These are phyloP conservation scores for Hippocampus comes DNA, from an alignment of 2,113 vertebrate species.

Conservation along the genomic window DNA sequence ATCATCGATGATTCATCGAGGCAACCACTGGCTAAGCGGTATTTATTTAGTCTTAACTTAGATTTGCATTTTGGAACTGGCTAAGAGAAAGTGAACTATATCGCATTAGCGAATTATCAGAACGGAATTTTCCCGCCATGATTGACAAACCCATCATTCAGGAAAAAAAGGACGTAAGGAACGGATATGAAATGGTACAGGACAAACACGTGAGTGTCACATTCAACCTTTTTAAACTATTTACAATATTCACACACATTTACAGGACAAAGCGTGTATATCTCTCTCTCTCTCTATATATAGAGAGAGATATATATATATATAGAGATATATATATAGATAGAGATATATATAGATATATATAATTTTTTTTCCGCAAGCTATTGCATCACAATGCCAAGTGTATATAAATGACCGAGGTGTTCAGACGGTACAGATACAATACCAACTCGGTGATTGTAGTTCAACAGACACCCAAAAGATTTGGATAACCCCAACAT, in stretches of 20 bases:
- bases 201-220: neutral
- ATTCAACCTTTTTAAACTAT: conserved; percentile 33
- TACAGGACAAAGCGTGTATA: conserved; percentile 30
- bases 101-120: neutral
- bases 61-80: neutral
- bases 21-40: neutral
- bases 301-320: too few species aligned
- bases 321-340: too few species aligned
- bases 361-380: conserved; percentile 52
- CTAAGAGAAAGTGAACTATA: neutral
- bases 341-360: too few species aligned
- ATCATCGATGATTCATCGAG: neutral
- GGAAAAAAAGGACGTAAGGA: neutral
- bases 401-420: conserved; percentile 43
- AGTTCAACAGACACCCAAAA: conserved; percentile 21
- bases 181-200: neutral
- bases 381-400: conserved; percentile 61
- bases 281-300: too few species aligned
- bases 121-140: neutral
- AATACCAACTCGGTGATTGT: conserved; percentile 43
- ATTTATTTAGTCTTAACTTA: neutral
- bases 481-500: conserved; percentile 19
- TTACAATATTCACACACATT: conserved; percentile 70
- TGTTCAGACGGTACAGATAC: conserved; percentile 34
- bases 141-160: neutral